These are phyloP conservation scores for Netelia melanura DNA, from an alignment of 2,888 invertebrate genomes.

Conservation along the genomic window DNA sequence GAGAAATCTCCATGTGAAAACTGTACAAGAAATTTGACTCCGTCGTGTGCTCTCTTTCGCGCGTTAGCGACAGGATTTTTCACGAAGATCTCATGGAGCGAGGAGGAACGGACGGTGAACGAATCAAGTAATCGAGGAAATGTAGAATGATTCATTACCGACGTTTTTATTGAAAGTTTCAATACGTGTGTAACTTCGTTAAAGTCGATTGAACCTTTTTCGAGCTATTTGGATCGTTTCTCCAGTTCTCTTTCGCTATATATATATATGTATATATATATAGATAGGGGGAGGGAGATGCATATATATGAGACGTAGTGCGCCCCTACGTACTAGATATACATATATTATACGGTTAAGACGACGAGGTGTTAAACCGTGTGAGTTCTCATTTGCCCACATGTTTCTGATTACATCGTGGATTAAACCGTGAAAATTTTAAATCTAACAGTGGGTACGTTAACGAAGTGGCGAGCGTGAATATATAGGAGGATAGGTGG, in stretches of 20 bases:
- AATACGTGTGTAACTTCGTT: conserved; percentile 28
- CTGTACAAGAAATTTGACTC: conserved; percentile 15
- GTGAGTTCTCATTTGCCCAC: conserved; percentile 45
- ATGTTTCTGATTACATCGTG: conserved; percentile 50
- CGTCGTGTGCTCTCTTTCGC: not conserved
- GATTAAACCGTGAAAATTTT: conserved; percentile 57
- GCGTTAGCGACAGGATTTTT: not conserved
- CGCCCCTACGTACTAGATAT: no score
- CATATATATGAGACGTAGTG: not conserved
- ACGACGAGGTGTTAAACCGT: conserved; percentile 28
- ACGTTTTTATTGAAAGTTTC: conserved; percentile 40
- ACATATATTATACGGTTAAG: not conserved
- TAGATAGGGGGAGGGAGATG: no score
- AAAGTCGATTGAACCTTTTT: conserved; percentile 7
- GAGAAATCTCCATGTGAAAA: conserved; percentile 23
- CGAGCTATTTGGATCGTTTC: conserved; percentile 1
- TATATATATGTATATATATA: not conserved
- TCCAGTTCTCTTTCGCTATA: not conserved
- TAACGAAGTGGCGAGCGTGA: conserved; percentile 53
- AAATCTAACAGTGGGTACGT: conserved; percentile 36
- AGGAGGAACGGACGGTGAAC: not conserved
- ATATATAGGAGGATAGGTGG: not conserved
- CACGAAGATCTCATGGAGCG: conserved; percentile 3
- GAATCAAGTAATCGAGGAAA: not conserved
- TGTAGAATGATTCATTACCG: conserved; percentile 22